A percentile compares a stretch with the other conserved stretches of the same genome.
phyloP scores from a whole-genome alignment of 2,113 vertebrate genomes.

The Agelaius tricolor region DNA sequence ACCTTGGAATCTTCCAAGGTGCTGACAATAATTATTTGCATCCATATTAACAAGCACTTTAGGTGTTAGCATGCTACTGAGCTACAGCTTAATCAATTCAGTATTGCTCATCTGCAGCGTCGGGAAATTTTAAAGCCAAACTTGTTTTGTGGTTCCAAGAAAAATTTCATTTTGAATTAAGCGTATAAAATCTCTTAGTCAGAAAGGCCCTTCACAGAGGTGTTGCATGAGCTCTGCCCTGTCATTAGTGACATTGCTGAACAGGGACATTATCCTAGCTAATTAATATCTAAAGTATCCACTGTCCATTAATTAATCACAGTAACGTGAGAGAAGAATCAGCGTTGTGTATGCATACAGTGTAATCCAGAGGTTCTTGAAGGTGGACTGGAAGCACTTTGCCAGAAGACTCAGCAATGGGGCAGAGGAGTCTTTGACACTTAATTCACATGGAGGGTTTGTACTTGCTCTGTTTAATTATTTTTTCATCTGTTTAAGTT shows the following conservation, averaged over 20 bases:
- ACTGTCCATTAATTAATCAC: conserved; percentile 23
- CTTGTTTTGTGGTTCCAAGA: neutral
- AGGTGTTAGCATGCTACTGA: neutral
- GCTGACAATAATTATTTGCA: neutral
- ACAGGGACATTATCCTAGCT: neutral
- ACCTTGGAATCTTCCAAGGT: neutral
- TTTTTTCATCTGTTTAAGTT: neutral
- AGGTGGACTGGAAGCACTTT: neutral
- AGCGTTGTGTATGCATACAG: neutral
- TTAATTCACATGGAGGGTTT: too few relatives aligned
- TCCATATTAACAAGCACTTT: neutral
- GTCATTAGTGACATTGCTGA: neutral
- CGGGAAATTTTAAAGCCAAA: neutral
- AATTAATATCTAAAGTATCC: conserved; percentile 2
- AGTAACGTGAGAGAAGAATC: neutral
- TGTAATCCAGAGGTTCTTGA: neutral
- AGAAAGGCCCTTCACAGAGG: neutral
- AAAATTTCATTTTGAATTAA: neutral
- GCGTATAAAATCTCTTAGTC: neutral
- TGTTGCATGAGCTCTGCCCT: neutral
- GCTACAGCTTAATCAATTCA: neutral
- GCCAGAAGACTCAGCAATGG: neutral
- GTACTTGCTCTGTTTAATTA: too few relatives aligned
- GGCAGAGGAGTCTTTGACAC: too few relatives aligned
- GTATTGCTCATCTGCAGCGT: accelerated